Evolutionary conservation across 2,797 vertebrate species (phyloP).

Genomic region (Fundulus diaphanus): DNA sequence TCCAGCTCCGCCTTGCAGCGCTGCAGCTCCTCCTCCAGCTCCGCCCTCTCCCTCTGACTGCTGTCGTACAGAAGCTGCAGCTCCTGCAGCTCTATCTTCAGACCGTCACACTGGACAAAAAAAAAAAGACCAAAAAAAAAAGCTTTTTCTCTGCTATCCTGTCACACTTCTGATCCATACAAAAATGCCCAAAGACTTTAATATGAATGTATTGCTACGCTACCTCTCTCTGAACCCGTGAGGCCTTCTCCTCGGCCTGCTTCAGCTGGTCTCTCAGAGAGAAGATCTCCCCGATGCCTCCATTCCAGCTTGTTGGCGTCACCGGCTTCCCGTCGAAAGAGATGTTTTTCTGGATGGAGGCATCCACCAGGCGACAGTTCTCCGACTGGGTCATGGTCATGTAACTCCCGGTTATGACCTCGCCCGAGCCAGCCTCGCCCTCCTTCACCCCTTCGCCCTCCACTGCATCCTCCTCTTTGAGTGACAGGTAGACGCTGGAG

Average conservation of each 20-base stretch:
- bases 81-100: slow-evolving; percentile 83
- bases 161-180: background rate
- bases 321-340: slow-evolving; percentile 82
- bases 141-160: background rate
- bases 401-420: slow-evolving; percentile 72
- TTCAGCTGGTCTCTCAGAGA: slow-evolving; percentile 84
- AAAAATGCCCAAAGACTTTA: background rate
- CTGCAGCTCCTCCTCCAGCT: slow-evolving; percentile 86
- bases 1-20: slow-evolving; percentile 90
- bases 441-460: slow-evolving; percentile 57
- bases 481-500: slow-evolving; percentile 76
- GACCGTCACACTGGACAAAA: slow-evolving; percentile 77
- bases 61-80: slow-evolving; percentile 83
- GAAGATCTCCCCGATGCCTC: slow-evolving; percentile 80
- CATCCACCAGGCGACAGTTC: slow-evolving; percentile 79
- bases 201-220: background rate
- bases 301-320: slow-evolving; percentile 76
- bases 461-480: slow-evolving; percentile 74
- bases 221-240: slow-evolving; percentile 82
- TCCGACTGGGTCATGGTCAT: slow-evolving; percentile 73
- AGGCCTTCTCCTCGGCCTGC: slow-evolving; percentile 83
- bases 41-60: slow-evolving; percentile 84
- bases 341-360: slow-evolving; percentile 85
- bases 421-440: slow-evolving; percentile 50
- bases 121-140: background rate